These are phyloP conservation scores for Falco biarmicus DNA, from an alignment of 2,797 vertebrate genomes.

Conservation along the genomic window DNA sequence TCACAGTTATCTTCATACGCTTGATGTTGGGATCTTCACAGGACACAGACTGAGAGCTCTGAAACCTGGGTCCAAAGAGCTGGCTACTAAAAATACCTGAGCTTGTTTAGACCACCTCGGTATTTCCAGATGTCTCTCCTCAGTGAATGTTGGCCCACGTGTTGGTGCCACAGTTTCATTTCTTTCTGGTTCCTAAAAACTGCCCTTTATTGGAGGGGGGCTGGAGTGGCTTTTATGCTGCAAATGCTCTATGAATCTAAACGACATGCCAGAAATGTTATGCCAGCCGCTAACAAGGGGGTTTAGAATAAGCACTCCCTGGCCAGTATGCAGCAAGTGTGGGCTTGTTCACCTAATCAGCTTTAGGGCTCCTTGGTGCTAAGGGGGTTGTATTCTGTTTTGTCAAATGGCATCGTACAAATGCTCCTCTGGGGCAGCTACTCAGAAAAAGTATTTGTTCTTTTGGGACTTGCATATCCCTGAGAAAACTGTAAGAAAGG, in stretches of 20 bases:
- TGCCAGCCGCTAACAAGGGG: not conserved
- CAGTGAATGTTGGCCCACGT: accelerated
- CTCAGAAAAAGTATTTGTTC: not conserved
- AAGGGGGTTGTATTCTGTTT: not conserved
- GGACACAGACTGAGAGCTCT: not conserved
- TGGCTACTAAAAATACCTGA: not conserved
- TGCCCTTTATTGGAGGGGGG: not conserved
- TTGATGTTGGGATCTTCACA: accelerated
- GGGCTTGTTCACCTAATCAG: not conserved
- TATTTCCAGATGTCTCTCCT: not conserved
- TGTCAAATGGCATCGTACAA: not conserved
- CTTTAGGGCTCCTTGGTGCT: not conserved
- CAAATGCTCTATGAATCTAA: not conserved
- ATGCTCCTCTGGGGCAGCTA: not conserved
- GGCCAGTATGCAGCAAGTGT: not conserved
- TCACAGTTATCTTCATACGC: not conserved
- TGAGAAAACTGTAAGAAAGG: not conserved
- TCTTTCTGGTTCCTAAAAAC: not conserved
- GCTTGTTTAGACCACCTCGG: not conserved
- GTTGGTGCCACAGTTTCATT: not conserved
- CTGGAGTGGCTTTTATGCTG: not conserved
- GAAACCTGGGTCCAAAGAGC: not conserved
- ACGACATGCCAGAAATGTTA: not conserved
- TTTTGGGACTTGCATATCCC: not conserved
- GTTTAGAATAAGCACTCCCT: not conserved